Evolutionary conservation across 2,888 invertebrate genomes (phyloP).

Genomic region (Drosophila nigritarsus): DNA sequence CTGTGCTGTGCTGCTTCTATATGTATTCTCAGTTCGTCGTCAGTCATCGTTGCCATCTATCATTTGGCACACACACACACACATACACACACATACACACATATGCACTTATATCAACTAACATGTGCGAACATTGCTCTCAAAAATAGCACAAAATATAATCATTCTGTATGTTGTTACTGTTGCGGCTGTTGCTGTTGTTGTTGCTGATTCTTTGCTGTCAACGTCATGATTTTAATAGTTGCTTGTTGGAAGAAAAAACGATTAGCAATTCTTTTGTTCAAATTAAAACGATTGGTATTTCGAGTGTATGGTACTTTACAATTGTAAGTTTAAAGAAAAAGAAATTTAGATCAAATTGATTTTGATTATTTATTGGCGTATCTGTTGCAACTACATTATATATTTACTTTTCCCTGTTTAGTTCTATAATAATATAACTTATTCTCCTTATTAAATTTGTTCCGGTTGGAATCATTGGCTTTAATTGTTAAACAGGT

Average conservation of each 20-base stretch:
- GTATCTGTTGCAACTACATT: constrained; percentile 1
- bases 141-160: constrained; percentile 65
- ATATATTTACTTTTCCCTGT: background rate
- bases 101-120: constrained; percentile 32
- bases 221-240: constrained; percentile 64
- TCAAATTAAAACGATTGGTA: constrained; percentile 42
- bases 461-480: constrained; percentile 49
- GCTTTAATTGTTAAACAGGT: constrained; percentile 44
- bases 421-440: background rate
- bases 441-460: background rate
- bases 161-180: constrained; percentile 45
- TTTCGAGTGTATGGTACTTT: constrained; percentile 37
- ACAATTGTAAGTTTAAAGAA: constrained; percentile 13
- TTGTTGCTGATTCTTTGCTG: constrained; percentile 33
- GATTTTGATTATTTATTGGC: background rate
- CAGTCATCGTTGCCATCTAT: constrained; percentile 59
- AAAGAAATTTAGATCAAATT: constrained; percentile 4
- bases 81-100: background rate
- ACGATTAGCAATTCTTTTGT: constrained; percentile 29
- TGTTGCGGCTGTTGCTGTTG: constrained; percentile 13
- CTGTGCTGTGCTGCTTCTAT: constrained; percentile 51
- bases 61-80: constrained; percentile 39
- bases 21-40: constrained; percentile 32
- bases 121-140: constrained; percentile 68
- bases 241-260: constrained; percentile 28